phyloP scores from a whole-genome alignment of 53 echinoderm and acorn worm species.

The Holothuria scabra region DNA sequence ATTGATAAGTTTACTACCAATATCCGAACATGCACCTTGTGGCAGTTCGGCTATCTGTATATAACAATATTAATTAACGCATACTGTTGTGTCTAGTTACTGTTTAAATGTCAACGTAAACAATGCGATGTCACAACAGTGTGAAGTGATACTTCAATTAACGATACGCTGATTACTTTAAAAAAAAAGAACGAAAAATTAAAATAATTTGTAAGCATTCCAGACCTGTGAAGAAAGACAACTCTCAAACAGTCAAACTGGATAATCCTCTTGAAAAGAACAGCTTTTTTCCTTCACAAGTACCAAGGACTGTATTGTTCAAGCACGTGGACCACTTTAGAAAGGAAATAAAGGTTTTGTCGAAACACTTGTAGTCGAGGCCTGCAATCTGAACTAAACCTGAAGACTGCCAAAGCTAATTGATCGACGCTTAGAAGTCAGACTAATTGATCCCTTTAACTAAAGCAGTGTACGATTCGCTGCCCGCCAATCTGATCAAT shows the following conservation, averaged over 20 bases:
- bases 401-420: constrained; percentile 6
- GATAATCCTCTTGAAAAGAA: constrained; percentile 30
- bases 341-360: constrained; percentile 27
- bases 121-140: too few species aligned
- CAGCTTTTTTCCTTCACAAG: constrained; percentile 15
- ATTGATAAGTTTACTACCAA: too few species aligned
- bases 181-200: neutral
- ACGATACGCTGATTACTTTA: too few species aligned
- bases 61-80: too few species aligned
- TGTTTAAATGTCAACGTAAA: too few species aligned
- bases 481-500: neutral
- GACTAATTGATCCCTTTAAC: constrained; percentile 23
- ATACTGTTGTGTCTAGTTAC: too few species aligned
- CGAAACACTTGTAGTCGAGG: constrained; percentile 10
- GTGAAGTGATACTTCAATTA: too few species aligned
- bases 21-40: too few species aligned
- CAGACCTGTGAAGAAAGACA: constrained; percentile 8
- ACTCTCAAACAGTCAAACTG: constrained; percentile 18
- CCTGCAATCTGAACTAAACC: constrained; percentile 16
- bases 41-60: too few species aligned
- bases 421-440: constrained; percentile 35
- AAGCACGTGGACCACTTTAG: constrained; percentile 36
- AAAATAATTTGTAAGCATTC: constrained; percentile 34
- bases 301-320: constrained; percentile 31
- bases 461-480: neutral